phyloP scores from a whole-genome alignment of 2,113 vertebrate genomes.

The Anhinga rufa region DNA sequence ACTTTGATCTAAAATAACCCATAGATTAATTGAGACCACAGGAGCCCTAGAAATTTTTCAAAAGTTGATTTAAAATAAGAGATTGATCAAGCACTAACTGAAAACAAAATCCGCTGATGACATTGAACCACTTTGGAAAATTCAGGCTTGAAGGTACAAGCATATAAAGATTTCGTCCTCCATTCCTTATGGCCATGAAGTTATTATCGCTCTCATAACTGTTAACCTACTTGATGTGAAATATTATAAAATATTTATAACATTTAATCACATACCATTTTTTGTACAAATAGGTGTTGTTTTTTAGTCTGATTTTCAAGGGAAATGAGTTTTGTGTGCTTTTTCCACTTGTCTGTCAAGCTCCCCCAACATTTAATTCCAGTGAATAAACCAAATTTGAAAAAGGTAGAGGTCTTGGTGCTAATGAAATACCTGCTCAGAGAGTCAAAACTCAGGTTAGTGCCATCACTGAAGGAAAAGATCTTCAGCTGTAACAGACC shows the following conservation, averaged over 20 bases:
- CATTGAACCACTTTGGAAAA: background rate
- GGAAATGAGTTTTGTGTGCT: background rate
- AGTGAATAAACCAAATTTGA: background rate
- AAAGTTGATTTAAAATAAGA: background rate
- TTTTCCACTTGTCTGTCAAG: background rate
- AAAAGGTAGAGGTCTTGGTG: background rate
- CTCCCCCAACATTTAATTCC: background rate
- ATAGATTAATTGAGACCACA: background rate
- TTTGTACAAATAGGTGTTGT: background rate
- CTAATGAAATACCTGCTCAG: background rate
- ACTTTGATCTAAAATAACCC: background rate
- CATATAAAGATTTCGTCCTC: background rate
- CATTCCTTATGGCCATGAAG: background rate
- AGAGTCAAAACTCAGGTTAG: background rate
- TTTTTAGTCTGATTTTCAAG: background rate
- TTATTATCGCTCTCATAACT: background rate
- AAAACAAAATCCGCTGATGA: background rate
- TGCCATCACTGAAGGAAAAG: background rate
- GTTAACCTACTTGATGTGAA: background rate
- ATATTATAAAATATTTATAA: background rate
- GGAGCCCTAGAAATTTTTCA: background rate
- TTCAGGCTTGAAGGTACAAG: background rate
- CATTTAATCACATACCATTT: background rate
- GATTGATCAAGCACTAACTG: background rate
- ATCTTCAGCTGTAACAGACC: background rate